These are phyloP conservation scores for Cheirogaleus major DNA, from an alignment of 2,797 vertebrate genomes.

Conservation along the genomic window DNA sequence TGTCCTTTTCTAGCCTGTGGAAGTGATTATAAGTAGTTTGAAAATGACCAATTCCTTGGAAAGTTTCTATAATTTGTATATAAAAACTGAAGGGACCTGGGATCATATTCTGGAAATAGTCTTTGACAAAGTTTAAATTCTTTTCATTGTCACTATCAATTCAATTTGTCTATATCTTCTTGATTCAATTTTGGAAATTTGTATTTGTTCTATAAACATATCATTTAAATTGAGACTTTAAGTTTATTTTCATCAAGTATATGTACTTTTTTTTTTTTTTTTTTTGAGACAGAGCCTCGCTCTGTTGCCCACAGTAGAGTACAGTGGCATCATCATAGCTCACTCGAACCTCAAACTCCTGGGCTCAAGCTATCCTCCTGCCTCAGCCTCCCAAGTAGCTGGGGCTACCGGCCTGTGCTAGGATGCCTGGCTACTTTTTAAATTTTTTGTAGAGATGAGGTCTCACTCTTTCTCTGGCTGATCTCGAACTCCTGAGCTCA, in stretches of 20 bases:
- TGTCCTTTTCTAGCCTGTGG: neutral
- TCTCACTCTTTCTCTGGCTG: too few species aligned
- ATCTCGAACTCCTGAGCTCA: too few species aligned
- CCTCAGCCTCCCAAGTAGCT: too few species aligned
- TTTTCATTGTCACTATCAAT: neutral
- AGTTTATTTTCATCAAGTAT: conserved; percentile 11
- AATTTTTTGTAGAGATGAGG: too few species aligned
- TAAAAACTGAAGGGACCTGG: neutral
- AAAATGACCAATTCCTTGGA: neutral
- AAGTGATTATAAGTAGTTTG: neutral
- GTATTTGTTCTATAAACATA: neutral
- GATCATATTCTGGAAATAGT: neutral
- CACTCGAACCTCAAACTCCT: too few species aligned
- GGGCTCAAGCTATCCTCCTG: too few species aligned
- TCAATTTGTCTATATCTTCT: neutral
- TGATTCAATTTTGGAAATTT: neutral
- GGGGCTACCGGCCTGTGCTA: too few species aligned
- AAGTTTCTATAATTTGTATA: conserved; percentile 17
- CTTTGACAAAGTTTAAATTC: neutral
- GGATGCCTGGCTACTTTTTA: too few species aligned
- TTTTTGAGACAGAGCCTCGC: too few species aligned
- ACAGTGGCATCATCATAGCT: too few species aligned
- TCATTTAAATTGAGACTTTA: neutral
- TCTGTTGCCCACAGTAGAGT: too few species aligned
- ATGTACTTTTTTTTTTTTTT: too few species aligned